These are phyloP conservation scores for Alethe diademata DNA, from an alignment of 2,113 vertebrate genomes.

Conservation along the genomic window DNA sequence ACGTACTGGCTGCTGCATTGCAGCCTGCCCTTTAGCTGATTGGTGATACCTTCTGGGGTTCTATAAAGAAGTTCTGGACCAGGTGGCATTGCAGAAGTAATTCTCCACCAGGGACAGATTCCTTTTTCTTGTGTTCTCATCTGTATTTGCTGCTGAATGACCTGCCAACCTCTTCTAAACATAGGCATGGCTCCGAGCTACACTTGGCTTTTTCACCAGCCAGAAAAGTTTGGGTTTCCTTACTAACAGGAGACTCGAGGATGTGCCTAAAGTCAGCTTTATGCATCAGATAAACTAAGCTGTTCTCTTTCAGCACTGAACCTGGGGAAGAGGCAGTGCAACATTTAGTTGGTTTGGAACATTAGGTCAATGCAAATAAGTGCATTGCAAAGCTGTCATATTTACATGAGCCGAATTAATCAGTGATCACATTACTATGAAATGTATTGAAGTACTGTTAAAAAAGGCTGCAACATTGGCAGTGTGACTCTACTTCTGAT, in stretches of 20 bases:
- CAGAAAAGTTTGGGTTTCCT: background rate
- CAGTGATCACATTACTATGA: background rate
- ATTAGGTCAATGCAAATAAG: background rate
- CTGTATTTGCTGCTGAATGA: background rate
- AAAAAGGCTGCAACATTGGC: background rate
- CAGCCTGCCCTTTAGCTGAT: background rate
- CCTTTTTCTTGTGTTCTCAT: background rate
- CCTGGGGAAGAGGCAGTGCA: background rate
- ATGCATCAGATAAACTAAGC: background rate
- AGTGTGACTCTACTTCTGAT: background rate
- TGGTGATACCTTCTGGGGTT: background rate
- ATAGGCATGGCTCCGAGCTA: background rate
- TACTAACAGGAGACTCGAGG: background rate
- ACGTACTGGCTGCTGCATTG: accelerated
- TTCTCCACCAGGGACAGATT: background rate
- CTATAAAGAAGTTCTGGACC: background rate
- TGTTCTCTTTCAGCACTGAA: background rate
- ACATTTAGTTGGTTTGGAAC: background rate
- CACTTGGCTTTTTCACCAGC: background rate
- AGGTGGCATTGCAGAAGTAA: constrained; percentile 26
- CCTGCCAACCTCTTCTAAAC: background rate
- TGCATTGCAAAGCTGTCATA: accelerated
- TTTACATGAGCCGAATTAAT: background rate
- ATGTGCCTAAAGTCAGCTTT: background rate
- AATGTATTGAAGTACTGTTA: background rate